phyloP scores from a whole-genome alignment of 1,140 invertebrate genomes.

The Drosophila persimilis region DNA sequence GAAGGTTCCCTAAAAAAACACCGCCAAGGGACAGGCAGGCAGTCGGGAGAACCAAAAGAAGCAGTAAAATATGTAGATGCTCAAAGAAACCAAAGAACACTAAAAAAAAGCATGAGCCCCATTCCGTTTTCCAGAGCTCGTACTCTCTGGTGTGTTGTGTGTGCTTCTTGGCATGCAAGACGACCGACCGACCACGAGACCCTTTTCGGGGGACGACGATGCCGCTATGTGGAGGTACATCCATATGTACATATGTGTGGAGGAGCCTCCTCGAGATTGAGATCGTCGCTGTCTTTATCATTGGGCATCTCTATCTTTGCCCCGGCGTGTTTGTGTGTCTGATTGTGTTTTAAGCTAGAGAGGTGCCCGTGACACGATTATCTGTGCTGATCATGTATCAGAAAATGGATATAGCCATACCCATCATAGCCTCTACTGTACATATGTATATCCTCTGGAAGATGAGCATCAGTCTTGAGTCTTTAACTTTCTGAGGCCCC shows the following conservation, averaged over 20 bases:
- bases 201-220: conserved; percentile 35
- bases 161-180: conserved; percentile 10
- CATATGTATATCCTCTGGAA: too few species aligned
- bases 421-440: too few species aligned
- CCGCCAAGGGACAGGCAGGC: conserved; percentile 6
- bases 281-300: conserved; percentile 53
- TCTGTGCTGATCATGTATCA: too few species aligned
- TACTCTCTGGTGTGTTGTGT: conserved; percentile 5
- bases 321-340: conserved; percentile 18
- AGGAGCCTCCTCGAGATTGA: conserved; percentile 27
- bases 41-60: conserved; percentile 8
- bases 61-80: conserved; percentile 28
- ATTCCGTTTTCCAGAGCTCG: conserved; percentile 14
- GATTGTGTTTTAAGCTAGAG: conserved; percentile 12
- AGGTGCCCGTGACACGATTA: conserved; percentile 23
- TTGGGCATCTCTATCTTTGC: conserved; percentile 47
- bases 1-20: conserved; percentile 36
- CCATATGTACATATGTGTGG: too few species aligned
- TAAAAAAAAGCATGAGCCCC: conserved; percentile 39
- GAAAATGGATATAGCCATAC: too few species aligned
- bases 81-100: conserved; percentile 42
- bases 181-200: conserved; percentile 14
- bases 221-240: background rate
- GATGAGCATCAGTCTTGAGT: background rate
- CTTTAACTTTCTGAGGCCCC: too few species aligned